Base-by-base conservation (phyloP, 2,113 vertebrate species). In the Gobius niger region DNA sequence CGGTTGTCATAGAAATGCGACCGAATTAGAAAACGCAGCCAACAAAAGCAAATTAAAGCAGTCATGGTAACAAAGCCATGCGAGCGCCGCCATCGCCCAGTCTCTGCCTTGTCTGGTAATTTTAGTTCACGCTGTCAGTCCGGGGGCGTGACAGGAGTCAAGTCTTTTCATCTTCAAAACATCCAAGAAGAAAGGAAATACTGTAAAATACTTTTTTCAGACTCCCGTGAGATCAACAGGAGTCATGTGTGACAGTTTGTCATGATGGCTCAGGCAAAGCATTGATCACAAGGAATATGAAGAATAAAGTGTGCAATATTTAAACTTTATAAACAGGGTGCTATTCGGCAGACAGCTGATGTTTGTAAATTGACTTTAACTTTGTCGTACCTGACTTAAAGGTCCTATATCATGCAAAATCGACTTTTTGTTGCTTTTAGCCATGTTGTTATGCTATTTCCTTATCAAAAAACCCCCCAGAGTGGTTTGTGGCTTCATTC, bases 1-100 rank as follows among this genome's bases (percentile, higher is more conserved):
- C 34, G 59, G 72, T 84, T 79, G 76, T 78, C 78, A 81, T 81
- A 78, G 78, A 76, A 76, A 81, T 73, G 67, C 24, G 65, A 44
- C 69, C 24, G 60, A 73, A 65, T 65, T 73, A 52, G 50, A 76
- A 75, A 59, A 16, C 3, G 6, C 44, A 47, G 42, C 59, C 4
- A 46, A 67, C 66, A 66, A 71, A 74, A 66, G 10, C 14, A 50
- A 54, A 65, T 65, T 56, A 70, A 47, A 65, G 72, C 61, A 74
- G 82, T 78, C 67, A 73, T 70, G 76, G 70, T 59, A 68, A 71
- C 78, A 70, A 70, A 67, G 54, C 41, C 67, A 40, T 34, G 44
- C 2, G 1, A 49, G 50, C 47, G 0, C 42, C 16, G 47, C 65
- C 15, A 44, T 64, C 41, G 24, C 9, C 40, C 34, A 9, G 15